A percentile compares a stretch with the other conserved stretches of the same genome.
phyloP scores from a whole-genome alignment of 2,888 invertebrate genomes.

The Rotaria magnacalcarata region DNA sequence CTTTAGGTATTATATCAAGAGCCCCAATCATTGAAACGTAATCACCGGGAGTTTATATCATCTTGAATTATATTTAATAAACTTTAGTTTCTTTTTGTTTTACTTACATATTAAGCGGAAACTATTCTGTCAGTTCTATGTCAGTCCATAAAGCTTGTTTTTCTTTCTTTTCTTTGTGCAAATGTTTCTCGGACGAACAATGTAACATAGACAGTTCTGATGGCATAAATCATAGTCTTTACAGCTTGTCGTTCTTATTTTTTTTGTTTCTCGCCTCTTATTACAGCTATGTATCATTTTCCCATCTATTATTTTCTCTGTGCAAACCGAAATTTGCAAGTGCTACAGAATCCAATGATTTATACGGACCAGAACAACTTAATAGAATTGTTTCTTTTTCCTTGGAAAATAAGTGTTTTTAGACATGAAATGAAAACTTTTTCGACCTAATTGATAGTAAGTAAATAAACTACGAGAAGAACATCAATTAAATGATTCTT shows the following conservation, averaged over 20 bases:
- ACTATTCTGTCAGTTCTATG: not conserved
- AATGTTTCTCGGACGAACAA: not conserved
- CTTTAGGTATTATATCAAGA: conserved; percentile 15
- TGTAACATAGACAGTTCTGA: not conserved
- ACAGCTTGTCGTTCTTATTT: not conserved
- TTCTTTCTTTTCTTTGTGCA: not conserved
- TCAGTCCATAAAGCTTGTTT: not conserved
- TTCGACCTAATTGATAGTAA: too few relatives aligned
- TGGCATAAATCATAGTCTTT: not conserved
- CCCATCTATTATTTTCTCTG: too few relatives aligned
- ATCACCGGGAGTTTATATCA: not conserved
- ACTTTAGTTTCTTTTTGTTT: not conserved
- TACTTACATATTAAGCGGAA: not conserved
- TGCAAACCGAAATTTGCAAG: too few relatives aligned
- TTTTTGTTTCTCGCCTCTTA: not conserved
- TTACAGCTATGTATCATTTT: not conserved
- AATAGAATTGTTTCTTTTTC: too few relatives aligned
- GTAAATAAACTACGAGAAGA: too few relatives aligned
- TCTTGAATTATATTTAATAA: not conserved
- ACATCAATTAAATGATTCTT: too few relatives aligned
- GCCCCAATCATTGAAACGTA: not conserved
- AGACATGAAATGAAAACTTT: too few relatives aligned
- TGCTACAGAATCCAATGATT: too few relatives aligned
- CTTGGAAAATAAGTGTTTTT: too few relatives aligned
- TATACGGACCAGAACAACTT: too few relatives aligned